These are phyloP conservation scores for Nycticryphes semicollaris DNA, from an alignment of 2,113 vertebrate species.

Conservation along the genomic window DNA sequence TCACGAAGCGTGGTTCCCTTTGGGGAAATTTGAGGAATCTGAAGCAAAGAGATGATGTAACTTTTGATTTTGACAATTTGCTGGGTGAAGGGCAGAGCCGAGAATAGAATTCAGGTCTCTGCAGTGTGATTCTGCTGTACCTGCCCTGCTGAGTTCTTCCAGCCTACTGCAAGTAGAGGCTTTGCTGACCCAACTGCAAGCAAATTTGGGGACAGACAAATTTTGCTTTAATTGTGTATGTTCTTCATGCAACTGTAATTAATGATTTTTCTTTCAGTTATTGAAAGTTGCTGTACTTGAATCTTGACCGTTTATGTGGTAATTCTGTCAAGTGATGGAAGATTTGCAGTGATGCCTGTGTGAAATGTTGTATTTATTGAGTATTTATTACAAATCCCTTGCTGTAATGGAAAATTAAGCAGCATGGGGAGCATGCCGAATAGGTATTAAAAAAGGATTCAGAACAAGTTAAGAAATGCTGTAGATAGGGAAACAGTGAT, in stretches of 20 bases:
- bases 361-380: background rate
- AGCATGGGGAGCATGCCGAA: background rate
- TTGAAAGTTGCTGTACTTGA: background rate
- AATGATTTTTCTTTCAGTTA: background rate
- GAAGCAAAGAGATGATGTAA: background rate
- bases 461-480: background rate
- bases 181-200: background rate
- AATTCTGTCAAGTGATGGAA: background rate
- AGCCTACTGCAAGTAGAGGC: background rate
- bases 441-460: background rate
- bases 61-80: background rate
- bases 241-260: background rate
- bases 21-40: background rate
- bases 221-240: background rate
- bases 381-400: background rate
- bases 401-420: background rate
- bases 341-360: background rate
- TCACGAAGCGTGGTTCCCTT: background rate
- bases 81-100: conserved; percentile 35
- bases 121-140: background rate
- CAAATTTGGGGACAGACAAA: background rate
- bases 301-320: background rate
- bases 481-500: background rate
- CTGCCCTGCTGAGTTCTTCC: background rate
- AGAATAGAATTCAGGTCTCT: conserved; percentile 20